These are phyloP conservation scores for Sebastes cheni DNA, from an alignment of 2,797 vertebrate genomes.

Conservation along the genomic window DNA sequence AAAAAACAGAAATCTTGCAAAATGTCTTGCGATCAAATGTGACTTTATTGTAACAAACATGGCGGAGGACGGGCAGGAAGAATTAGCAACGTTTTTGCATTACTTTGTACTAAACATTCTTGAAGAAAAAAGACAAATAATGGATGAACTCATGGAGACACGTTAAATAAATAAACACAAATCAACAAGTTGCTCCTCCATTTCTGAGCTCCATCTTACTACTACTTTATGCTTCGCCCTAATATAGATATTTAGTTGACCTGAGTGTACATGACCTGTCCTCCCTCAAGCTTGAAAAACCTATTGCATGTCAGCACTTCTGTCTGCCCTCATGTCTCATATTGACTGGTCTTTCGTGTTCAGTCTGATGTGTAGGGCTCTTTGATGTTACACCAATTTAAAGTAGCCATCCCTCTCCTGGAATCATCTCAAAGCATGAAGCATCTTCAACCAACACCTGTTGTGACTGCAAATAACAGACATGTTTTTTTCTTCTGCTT, in stretches of 20 bases:
- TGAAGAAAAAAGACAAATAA: too few relatives aligned
- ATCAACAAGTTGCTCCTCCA: too few relatives aligned
- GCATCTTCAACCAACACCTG: neutral
- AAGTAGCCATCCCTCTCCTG: neutral
- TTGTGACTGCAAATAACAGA: neutral
- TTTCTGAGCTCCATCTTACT: too few relatives aligned
- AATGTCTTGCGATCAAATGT: too few relatives aligned
- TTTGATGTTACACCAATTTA: constrained; percentile 38
- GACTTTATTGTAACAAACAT: too few relatives aligned
- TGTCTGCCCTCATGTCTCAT: neutral
- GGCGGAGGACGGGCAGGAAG: too few relatives aligned
- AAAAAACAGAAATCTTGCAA: too few relatives aligned
- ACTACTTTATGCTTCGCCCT: too few relatives aligned
- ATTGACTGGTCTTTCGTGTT: constrained; percentile 14
- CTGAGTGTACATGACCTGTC: neutral
- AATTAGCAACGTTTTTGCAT: too few relatives aligned
- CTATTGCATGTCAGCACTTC: neutral
- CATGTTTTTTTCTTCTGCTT: neutral
- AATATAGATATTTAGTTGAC: neutral
- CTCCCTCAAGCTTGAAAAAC: neutral
- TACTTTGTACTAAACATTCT: too few relatives aligned
- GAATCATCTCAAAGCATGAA: neutral
- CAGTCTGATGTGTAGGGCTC: neutral
- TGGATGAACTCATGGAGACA: too few relatives aligned
- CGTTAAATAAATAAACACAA: too few relatives aligned